A percentile compares a stretch with the other conserved stretches of the same genome.
These are phyloP conservation scores for Fukomys damarensis DNA, from an alignment of 2,113 vertebrate genomes.

Conservation along the genomic window DNA sequence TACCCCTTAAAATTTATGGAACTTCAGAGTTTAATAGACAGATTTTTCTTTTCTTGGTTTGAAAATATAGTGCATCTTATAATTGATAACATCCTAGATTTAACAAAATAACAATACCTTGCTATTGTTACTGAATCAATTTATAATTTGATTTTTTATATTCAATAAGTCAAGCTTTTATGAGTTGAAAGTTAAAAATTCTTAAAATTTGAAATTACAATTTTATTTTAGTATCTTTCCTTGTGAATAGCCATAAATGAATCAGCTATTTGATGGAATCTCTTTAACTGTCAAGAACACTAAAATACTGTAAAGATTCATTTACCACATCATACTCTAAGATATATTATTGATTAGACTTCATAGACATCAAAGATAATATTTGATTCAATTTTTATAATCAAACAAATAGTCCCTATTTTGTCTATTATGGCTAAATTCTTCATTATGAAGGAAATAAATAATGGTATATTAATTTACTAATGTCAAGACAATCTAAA, in stretches of 20 bases:
- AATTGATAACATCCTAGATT: not conserved
- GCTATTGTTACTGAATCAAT: not conserved
- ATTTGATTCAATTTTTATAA: not conserved
- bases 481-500: slow-evolving; percentile 9
- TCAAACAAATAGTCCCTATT: not conserved
- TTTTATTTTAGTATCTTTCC: not conserved
- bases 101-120: not conserved
- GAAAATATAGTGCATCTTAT: slow-evolving; percentile 1
- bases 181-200: not conserved
- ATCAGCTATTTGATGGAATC: not conserved
- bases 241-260: not conserved
- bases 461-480: not conserved
- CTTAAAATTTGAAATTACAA: not conserved
- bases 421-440: not conserved
- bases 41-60: not conserved
- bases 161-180: not conserved
- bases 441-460: not conserved
- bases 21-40: not conserved
- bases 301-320: not conserved
- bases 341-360: not conserved
- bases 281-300: not conserved
- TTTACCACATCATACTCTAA: not conserved
- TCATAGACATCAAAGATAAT: not conserved
- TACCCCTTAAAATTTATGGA: not conserved
- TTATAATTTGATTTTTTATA: slow-evolving; percentile 15